A percentile compares a stretch with the other conserved stretches of the same genome.
Evolutionary conservation across 2,797 vertebrate genomes (phyloP).

Genomic region (Sparidentex hasta): DNA sequence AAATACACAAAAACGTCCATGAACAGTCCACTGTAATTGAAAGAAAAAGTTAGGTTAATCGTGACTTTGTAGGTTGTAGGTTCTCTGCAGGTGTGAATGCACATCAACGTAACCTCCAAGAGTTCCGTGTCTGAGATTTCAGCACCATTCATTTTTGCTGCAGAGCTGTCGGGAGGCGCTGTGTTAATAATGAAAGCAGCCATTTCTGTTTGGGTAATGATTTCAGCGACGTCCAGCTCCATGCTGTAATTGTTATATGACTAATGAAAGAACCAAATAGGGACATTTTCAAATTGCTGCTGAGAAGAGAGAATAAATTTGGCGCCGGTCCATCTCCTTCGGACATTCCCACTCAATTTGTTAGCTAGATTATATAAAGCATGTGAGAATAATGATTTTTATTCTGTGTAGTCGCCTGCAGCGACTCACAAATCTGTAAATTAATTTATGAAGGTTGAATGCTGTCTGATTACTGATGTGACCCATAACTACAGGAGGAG

Average conservation of each 20-base stretch:
- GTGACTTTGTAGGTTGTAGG: too few relatives aligned
- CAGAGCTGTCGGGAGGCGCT: neutral
- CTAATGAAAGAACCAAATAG: neutral
- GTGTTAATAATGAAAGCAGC: neutral
- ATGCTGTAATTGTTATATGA: neutral
- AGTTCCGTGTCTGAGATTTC: too few relatives aligned
- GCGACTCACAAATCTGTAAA: too few relatives aligned
- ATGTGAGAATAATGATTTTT: neutral
- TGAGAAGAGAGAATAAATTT: neutral
- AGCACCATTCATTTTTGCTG: neutral
- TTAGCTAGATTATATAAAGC: neutral
- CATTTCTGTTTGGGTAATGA: neutral
- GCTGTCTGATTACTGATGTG: neutral
- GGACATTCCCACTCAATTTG: too few relatives aligned
- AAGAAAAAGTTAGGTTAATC: too few relatives aligned
- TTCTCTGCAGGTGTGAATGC: too few relatives aligned
- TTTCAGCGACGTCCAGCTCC: neutral
- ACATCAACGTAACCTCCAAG: neutral
- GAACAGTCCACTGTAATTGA: too few relatives aligned
- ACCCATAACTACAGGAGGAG: neutral
- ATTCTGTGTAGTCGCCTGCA: neutral
- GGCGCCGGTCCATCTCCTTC: neutral
- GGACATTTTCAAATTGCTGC: too few relatives aligned
- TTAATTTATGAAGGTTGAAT: neutral
- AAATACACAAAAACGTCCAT: too few relatives aligned